phyloP scores from a whole-genome alignment of 2,113 vertebrate species.

The Montifringilla adamsi region DNA sequence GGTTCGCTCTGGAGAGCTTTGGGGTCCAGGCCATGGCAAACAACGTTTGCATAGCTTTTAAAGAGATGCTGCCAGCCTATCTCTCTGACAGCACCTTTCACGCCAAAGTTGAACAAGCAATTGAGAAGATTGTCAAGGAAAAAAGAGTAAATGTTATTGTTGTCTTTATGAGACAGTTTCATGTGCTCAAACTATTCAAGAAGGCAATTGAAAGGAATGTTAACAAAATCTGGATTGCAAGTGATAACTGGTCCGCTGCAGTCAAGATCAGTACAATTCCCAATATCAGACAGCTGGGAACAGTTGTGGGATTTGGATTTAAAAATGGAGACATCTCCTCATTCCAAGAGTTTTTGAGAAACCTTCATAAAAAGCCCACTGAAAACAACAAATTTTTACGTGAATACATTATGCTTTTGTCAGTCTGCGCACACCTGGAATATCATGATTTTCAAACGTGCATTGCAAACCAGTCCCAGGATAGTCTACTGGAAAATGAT shows the following conservation, averaged over 20 bases:
- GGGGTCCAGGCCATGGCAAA: constrained; percentile 71
- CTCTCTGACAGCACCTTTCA: constrained; percentile 66
- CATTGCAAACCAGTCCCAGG: constrained; percentile 66
- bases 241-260: constrained; percentile 84
- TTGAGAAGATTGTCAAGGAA: constrained; percentile 76
- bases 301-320: constrained; percentile 85
- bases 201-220: constrained; percentile 70
- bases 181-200: constrained; percentile 76
- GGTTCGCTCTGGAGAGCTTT: constrained; percentile 79
- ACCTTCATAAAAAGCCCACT: constrained; percentile 42
- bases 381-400: constrained; percentile 72
- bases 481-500: background rate
- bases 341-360: constrained; percentile 77
- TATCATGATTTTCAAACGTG: constrained; percentile 69
- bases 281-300: constrained; percentile 75
- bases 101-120: constrained; percentile 56
- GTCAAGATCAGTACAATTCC: constrained; percentile 67
- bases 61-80: constrained; percentile 80
- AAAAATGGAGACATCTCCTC: constrained; percentile 75
- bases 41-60: constrained; percentile 86
- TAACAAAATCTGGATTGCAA: constrained; percentile 87
- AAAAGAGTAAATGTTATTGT: constrained; percentile 82
- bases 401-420: constrained; percentile 69
- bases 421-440: constrained; percentile 48
- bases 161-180: constrained; percentile 79